These are phyloP conservation scores for Ischnus inquisitorius DNA, from an alignment of 2,888 invertebrate genomes.

Conservation along the genomic window DNA sequence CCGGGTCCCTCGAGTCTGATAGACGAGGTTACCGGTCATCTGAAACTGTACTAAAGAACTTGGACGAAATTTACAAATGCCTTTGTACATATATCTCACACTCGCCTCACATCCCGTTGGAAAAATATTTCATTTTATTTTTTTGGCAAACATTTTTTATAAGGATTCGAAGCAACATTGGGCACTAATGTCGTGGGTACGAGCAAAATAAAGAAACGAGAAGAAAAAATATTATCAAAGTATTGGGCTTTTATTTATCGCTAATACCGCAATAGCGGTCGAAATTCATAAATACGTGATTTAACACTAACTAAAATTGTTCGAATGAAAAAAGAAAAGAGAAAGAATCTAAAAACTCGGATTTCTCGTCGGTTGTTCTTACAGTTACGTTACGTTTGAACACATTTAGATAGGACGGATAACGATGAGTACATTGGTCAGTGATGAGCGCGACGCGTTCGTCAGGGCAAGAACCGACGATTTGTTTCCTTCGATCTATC, in stretches of 20 bases:
- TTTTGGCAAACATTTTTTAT: too few relatives aligned
- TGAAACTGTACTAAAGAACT: conserved; percentile 88
- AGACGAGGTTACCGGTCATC: conserved; percentile 94
- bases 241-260: conserved; percentile 65
- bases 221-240: conserved; percentile 18
- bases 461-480: conserved; percentile 44
- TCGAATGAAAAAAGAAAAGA: conserved; percentile 40
- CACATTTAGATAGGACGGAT: conserved; percentile 68
- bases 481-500: conserved; percentile 18
- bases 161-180: too few relatives aligned
- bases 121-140: too few relatives aligned
- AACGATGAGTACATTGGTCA: conserved; percentile 48
- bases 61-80: conserved; percentile 49
- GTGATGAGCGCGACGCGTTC: conserved; percentile 17
- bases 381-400: conserved; percentile 60
- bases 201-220: conserved; percentile 11
- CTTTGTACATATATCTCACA: conserved; percentile 33
- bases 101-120: not conserved
- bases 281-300: conserved; percentile 71
- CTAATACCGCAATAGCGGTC: conserved; percentile 62
- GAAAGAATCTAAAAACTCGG: conserved; percentile 17
- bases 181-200: not conserved
- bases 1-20: conserved; percentile 93
- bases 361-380: conserved; percentile 39
- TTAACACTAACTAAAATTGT: conserved; percentile 60